phyloP scores from a whole-genome alignment of 2,113 vertebrate genomes.

The Leiothrix lutea region DNA sequence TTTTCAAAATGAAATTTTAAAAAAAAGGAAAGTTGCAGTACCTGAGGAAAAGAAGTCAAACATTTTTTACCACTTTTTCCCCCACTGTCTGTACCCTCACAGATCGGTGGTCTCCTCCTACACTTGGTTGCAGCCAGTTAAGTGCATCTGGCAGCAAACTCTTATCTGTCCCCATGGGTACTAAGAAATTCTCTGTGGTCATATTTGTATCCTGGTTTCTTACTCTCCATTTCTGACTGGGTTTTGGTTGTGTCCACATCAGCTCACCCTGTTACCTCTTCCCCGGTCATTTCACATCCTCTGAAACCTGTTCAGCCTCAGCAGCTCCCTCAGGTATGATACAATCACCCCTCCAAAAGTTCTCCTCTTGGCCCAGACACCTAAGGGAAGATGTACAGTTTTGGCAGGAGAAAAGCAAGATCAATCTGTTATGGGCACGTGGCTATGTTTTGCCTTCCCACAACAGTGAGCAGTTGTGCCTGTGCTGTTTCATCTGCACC shows the following conservation, averaged over 20 bases:
- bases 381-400: background rate
- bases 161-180: background rate
- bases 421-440: fast-evolving
- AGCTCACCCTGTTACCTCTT: background rate
- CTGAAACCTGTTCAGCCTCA: background rate
- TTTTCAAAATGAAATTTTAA: background rate
- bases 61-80: background rate
- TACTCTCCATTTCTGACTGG: background rate
- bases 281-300: background rate
- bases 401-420: background rate
- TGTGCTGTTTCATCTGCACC: background rate
- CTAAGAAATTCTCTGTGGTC: background rate
- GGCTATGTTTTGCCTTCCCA: background rate
- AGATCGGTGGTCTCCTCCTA: background rate
- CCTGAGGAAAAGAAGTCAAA: background rate
- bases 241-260: background rate
- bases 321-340: background rate
- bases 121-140: background rate
- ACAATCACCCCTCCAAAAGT: background rate
- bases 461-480: background rate
- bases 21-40: background rate
- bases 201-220: background rate
- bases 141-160: background rate
- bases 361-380: background rate
- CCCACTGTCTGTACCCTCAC: background rate